Base-by-base conservation (phyloP, 2,888 invertebrate genomes). In the Bembecia ichneumoniformis region DNA sequence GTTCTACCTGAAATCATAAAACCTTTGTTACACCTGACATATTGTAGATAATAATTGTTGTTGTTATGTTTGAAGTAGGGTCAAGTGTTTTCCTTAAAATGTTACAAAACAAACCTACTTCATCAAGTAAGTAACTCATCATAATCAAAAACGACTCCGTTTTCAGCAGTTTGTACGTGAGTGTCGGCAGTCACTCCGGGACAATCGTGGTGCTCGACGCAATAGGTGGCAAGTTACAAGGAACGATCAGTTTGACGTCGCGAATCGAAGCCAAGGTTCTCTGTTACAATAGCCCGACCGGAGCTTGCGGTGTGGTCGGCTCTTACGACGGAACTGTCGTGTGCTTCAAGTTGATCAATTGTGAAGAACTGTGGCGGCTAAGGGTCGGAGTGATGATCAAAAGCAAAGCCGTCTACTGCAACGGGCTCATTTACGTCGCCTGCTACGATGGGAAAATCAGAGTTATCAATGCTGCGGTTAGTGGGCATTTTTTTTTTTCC, bases 241-340 rank as follows among this genome's bases (percentile, higher is more conserved):
- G 90, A 11, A 62, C 73, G 44, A 53, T 90, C 14, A 64, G 68
- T 51, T 68, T 95, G 3, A 89, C 90, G 7, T 91, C 93, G 58
- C 88, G 95, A 47, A 89, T 96, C 34, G 95, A 96, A 76, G 92
- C 94, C 0, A 88, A 90, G 1, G 80, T 90, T 1, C 68, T 87
- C 11, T 87, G 89, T 58, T 66, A 78, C 5, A 28, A 51, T 34
- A 51, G 57, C 17, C 43, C 57, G 1, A 61, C 82, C 3, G 40
- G 57, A 1, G 62, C 82, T 3, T 74, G 76, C 58, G 90, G 93
- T 0, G 83, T 92, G 51, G 91, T 95, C 15, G 96, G 96, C 14
- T 92, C 94, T 53, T 93, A 95, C 71, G 92, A 96, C 76, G 92
- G 93, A 3, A 82, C 82, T 11, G 69, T 96, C 1, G 92, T 95